phyloP scores from a whole-genome alignment of 2,113 vertebrate genomes.

The Perca schrenkii region DNA sequence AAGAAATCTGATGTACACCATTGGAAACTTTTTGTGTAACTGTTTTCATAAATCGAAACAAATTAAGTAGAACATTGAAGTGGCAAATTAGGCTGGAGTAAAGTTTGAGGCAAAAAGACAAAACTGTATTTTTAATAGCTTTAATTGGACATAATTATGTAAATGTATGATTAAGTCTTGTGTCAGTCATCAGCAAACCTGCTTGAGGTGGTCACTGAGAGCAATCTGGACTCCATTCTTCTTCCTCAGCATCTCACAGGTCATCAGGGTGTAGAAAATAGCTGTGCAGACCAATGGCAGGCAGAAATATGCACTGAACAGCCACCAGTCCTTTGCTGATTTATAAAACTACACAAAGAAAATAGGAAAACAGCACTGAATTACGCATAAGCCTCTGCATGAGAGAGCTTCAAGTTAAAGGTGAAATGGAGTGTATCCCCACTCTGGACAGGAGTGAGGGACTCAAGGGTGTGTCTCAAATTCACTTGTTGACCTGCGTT shows the following conservation, averaged over 20 bases:
- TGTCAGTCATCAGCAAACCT: constrained; percentile 80
- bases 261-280: constrained; percentile 98
- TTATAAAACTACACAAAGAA: constrained; percentile 90
- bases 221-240: constrained; percentile 95
- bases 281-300: constrained; percentile 93
- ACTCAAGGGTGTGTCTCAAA: constrained; percentile 36
- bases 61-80: not conserved
- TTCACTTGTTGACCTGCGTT: constrained; percentile 18
- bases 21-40: not conserved
- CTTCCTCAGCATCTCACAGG: constrained; percentile 96
- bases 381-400: constrained; percentile 39
- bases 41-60: constrained; percentile 21
- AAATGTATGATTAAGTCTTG: not conserved
- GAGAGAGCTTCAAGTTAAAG: constrained; percentile 13
- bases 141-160: not conserved
- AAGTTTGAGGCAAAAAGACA: not conserved
- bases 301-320: constrained; percentile 97
- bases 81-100: not conserved
- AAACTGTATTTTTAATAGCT: not conserved
- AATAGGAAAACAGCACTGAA: constrained; percentile 14
- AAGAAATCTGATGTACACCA: not conserved
- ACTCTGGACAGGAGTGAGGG: not conserved
- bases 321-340: constrained; percentile 95
- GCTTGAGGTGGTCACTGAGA: constrained; percentile 94
- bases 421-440: not conserved